Conservation (phyloP, 2,888 invertebrate species). For the Vannuccia rotundouncinata region DNA sequence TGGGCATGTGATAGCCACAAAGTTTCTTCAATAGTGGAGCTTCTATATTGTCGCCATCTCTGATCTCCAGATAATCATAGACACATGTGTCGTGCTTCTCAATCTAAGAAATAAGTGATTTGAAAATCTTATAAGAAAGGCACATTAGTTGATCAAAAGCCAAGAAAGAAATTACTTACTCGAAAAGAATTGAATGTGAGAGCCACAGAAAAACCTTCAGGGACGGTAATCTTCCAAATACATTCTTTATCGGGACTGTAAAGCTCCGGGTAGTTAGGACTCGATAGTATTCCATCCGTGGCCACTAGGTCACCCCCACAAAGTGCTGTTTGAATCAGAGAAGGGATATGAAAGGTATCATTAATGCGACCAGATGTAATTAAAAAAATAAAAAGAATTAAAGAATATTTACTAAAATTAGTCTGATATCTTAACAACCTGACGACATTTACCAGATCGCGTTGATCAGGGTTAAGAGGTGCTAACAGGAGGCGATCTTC, state of each 20-base stretch:
- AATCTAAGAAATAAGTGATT: slow-evolving; percentile 60
- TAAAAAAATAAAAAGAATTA: too few species aligned
- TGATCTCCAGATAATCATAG: slow-evolving; percentile 89
- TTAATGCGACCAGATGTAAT: too few species aligned
- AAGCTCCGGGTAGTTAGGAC: slow-evolving; percentile 94
- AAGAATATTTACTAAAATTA: too few species aligned
- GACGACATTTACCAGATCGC: too few species aligned
- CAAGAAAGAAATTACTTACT: slow-evolving; percentile 51
- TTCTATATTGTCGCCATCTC: slow-evolving; percentile 73
- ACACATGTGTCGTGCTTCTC: slow-evolving; percentile 97
- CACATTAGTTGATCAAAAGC: too few species aligned
- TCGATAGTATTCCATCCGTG: slow-evolving; percentile 73
- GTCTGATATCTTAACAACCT: too few species aligned
- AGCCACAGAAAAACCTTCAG: slow-evolving; percentile 77
- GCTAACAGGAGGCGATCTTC: too few species aligned
- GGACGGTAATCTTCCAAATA: slow-evolving; percentile 87
- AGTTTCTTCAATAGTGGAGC: slow-evolving; percentile 76
- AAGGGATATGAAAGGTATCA: too few species aligned
- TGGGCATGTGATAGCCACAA: slow-evolving; percentile 89
- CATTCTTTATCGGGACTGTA: slow-evolving; percentile 92
- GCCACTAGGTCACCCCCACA: slow-evolving; percentile 84
- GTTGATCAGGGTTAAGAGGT: too few species aligned
- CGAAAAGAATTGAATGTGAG: slow-evolving; percentile 93
- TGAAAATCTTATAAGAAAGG: too few species aligned
- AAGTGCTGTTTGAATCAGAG: too few species aligned